Conservation (phyloP, 2,797 vertebrate species). For the Perodicticus potto region DNA sequence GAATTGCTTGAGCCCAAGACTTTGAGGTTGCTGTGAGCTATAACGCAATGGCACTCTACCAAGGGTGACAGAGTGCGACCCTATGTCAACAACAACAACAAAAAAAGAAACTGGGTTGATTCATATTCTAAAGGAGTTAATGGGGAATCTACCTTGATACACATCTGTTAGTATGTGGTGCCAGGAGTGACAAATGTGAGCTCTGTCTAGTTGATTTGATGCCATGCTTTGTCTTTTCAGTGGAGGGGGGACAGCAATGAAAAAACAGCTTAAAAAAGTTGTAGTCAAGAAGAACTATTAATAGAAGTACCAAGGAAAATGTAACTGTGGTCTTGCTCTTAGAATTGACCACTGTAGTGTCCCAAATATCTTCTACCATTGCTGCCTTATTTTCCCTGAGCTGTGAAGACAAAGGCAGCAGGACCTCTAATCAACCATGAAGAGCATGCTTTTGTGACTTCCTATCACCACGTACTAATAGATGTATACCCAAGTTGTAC, state of each 20-base stretch:
- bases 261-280: neutral
- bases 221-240: neutral
- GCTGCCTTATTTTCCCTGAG: neutral
- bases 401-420: neutral
- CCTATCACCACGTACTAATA: rapidly evolving
- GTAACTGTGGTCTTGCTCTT: neutral
- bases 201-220: neutral
- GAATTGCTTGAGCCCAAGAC: too few relatives aligned
- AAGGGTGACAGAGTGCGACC: too few relatives aligned
- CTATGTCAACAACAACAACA: too few relatives aligned
- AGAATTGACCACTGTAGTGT: neutral
- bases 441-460: neutral
- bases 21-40: too few relatives aligned
- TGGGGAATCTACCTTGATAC: neutral
- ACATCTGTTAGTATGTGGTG: rapidly evolving
- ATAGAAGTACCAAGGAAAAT: neutral
- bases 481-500: neutral
- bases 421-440: neutral
- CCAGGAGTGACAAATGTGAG: neutral
- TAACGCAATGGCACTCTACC: too few relatives aligned
- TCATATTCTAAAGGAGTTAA: neutral
- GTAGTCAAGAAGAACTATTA: neutral
- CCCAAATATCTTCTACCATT: neutral
- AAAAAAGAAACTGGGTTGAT: neutral
- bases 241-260: neutral